Conservation (phyloP, 2,113 vertebrate species). For the Salvelinus sp. region DNA sequence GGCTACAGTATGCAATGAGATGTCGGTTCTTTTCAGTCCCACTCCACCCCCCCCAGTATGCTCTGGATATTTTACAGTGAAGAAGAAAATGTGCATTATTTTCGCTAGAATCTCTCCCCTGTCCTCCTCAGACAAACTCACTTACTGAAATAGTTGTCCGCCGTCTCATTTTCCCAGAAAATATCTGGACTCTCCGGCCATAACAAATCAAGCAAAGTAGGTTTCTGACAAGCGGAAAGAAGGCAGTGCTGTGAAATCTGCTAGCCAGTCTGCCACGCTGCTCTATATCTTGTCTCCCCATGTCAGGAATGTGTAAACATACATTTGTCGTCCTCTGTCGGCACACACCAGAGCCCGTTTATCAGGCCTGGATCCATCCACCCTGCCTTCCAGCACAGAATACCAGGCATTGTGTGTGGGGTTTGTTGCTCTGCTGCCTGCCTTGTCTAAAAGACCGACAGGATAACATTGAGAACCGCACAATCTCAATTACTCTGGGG, state of each 20-base stretch:
- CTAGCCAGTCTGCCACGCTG: slow-evolving; percentile 24
- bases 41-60: not conserved
- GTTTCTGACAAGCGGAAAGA: slow-evolving; percentile 56
- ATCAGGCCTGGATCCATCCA: slow-evolving; percentile 41
- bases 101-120: not conserved
- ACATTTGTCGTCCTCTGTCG: slow-evolving; percentile 51
- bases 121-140: slow-evolving; percentile 7
- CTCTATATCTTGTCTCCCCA: slow-evolving; percentile 35
- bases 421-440: no score
- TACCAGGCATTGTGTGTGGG: not conserved
- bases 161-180: slow-evolving; percentile 42
- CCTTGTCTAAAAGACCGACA: no score
- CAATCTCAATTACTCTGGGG: no score
- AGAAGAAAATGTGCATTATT: not conserved
- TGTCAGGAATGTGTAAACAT: slow-evolving; percentile 53
- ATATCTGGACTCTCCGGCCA: slow-evolving; percentile 38
- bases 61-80: not conserved
- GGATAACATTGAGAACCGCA: no score
- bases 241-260: slow-evolving; percentile 36
- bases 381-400: not conserved
- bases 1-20: not conserved
- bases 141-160: slow-evolving; percentile 49
- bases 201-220: slow-evolving; percentile 62
- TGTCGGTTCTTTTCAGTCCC: not conserved
- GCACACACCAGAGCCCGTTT: slow-evolving; percentile 39